A percentile compares a stretch with the other conserved stretches of the same genome.
Evolutionary conservation across 2,113 vertebrate genomes (phyloP).

Genomic region (Actenoides hombroni): DNA sequence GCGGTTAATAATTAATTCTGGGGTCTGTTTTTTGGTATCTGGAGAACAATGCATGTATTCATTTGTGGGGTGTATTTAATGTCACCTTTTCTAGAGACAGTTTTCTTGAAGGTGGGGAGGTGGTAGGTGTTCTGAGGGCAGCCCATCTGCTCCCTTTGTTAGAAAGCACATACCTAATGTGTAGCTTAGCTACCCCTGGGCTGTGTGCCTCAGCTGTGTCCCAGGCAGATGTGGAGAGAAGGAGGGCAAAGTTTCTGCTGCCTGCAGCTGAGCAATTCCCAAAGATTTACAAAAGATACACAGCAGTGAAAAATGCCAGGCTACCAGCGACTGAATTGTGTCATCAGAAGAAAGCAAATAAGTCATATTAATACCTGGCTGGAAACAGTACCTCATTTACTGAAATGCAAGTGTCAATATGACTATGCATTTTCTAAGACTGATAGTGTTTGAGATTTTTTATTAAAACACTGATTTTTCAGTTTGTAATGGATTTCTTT

Average conservation of each 20-base stretch:
- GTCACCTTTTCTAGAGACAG: not conserved
- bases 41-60: not conserved
- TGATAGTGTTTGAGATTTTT: not conserved
- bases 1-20: not conserved
- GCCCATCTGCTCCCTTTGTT: slow-evolving; percentile 32
- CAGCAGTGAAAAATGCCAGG: not conserved
- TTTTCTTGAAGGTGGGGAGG: not conserved
- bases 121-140: not conserved
- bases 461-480: not conserved
- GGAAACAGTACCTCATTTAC: not conserved
- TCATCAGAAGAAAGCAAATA: not conserved
- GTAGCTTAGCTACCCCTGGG: not conserved
- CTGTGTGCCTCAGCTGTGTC: not conserved
- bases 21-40: not conserved
- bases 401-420: not conserved
- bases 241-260: not conserved
- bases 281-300: not conserved
- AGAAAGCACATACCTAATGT: not conserved
- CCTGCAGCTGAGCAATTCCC: not conserved
- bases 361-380: not conserved
- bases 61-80: not conserved
- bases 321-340: not conserved
- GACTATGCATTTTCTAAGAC: not conserved
- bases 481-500: not conserved
- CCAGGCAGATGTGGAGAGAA: not conserved